Conservation (phyloP, 2,888 invertebrate genomes). For the Siphlonurus alternatus region DNA sequence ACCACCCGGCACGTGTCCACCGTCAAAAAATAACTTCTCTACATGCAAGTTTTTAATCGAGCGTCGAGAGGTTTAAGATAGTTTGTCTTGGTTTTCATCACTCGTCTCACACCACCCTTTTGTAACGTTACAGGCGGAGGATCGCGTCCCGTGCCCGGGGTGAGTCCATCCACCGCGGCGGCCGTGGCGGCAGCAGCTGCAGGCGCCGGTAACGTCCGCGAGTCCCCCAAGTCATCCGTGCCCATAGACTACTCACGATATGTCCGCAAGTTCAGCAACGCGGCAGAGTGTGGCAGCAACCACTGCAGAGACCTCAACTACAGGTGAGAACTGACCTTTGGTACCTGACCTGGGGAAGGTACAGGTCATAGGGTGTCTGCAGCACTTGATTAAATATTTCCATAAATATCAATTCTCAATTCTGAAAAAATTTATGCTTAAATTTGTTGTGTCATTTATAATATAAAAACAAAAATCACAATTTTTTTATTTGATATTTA, state of each 20-base stretch:
- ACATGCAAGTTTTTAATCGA: too few species aligned
- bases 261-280: constrained; percentile 67
- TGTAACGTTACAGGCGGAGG: too few species aligned
- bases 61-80: too few species aligned
- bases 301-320: constrained; percentile 81
- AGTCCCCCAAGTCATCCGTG: constrained; percentile 25
- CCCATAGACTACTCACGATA: constrained; percentile 75
- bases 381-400: background rate
- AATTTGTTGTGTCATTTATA: too few species aligned
- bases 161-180: constrained; percentile 19
- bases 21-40: too few species aligned
- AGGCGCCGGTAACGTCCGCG: constrained; percentile 20
- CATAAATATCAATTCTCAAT: constrained; percentile 2
- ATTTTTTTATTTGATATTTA: constrained; percentile 1
- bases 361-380: too few species aligned
- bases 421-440: too few species aligned
- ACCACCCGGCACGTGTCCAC: too few species aligned
- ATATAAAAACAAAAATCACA: background rate
- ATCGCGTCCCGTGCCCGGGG: constrained; percentile 30
- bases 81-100: too few species aligned
- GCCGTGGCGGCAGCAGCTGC: constrained; percentile 30
- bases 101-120: too few species aligned
- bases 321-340: constrained; percentile 30
- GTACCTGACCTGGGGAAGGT: too few species aligned
- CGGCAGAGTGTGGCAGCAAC: constrained; percentile 64